A percentile compares a stretch with the other conserved stretches of the same genome.
phyloP scores from a whole-genome alignment of 1,140 invertebrate genomes.

The Pogonomyrmex californicus region DNA sequence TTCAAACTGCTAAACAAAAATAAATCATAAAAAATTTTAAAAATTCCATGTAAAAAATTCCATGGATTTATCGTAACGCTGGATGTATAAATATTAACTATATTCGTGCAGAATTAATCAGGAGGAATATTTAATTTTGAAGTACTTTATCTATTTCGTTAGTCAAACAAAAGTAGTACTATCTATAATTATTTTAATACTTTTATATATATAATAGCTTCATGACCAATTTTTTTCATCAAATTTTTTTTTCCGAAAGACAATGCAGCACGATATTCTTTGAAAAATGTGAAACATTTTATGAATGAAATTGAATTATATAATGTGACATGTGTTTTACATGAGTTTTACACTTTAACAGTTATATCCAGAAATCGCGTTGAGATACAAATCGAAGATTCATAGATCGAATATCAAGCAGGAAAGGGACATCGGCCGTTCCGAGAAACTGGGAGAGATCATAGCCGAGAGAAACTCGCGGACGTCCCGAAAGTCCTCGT shows the following conservation, averaged over 20 bases:
- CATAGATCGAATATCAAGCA: neutral
- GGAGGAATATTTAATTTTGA: neutral
- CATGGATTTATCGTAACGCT: neutral
- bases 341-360: neutral
- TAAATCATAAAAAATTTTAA: neutral
- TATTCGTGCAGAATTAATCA: neutral
- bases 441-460: neutral
- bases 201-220: neutral
- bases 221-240: neutral
- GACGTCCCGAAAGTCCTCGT: slow-evolving; percentile 1
- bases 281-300: neutral
- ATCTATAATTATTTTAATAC: neutral
- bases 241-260: neutral
- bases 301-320: neutral
- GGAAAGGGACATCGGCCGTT: neutral
- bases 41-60: neutral
- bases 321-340: neutral
- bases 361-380: neutral
- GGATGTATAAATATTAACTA: neutral
- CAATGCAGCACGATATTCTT: neutral
- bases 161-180: neutral
- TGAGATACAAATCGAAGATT: neutral
- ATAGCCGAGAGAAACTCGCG: neutral
- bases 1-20: neutral
- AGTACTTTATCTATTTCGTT: neutral